Base-by-base conservation (phyloP, 53 echinoderm and acorn worm species). In the Temnopleurus reevesii region DNA sequence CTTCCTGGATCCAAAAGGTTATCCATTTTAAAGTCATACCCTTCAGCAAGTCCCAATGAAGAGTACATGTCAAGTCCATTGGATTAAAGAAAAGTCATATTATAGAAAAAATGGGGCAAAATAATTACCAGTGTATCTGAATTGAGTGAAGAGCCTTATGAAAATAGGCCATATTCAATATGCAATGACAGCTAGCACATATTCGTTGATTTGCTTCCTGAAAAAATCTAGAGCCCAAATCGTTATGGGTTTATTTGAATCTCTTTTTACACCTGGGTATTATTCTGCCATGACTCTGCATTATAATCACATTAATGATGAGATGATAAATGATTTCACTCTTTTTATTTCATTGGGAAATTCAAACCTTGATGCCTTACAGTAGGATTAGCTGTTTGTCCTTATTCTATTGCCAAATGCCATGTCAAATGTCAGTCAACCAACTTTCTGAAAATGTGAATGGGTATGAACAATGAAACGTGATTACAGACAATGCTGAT, bases 121-220 rank as follows among this genome's bases (percentile, higher is more conserved):
- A 49, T 46, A 38, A 46, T 79, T 79, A 79, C 12, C 47, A 49
- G 79, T 19, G 49, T 29, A 28, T 46, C 49, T 15, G 79, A 29
- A 27, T 79, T 79, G 79, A 79, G 45, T 46, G 49, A 79, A 79
- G 79, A 28, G 79, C 46, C 49, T 79, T 38, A 41, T 17, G 46
- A 49, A 79, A 29, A 17, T 49, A 79, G 79, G 79, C 49, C 46
- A 47, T 49, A 28, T 27, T 29, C 79, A 71, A 21, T 38, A 79
- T 15, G 79, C 24, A 46, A 4, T 79, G 79, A 79, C 79, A 79
- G 79, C 79, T 79, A 79, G 49, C 79, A 79, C 49, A 79, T 46
- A 79, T 46, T 79, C 49, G 46, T 21, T 25, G 17, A 79, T 79
- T 47, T 28, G 49, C 15, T 30, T 49, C 27, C 49, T 18, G 13